Evolutionary conservation across 2,888 invertebrate genomes (phyloP), one percentile per base, ranked within the genome.

Genomic region (Leptopilina drosophilae): DNA sequence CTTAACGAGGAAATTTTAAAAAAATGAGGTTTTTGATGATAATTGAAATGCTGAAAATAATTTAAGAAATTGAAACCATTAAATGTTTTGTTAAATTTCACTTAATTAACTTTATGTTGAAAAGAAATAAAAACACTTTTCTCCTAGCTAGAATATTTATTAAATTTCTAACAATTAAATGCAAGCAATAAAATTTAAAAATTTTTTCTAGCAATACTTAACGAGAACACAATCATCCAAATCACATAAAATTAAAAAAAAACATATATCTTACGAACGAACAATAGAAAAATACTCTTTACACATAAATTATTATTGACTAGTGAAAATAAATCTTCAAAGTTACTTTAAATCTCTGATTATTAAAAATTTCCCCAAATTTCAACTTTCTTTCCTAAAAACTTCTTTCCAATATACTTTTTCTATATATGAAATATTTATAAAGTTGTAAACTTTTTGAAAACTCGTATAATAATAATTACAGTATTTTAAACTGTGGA

Each of bases 211-310:
- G 9, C 8, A 62, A 59, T 59, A 59, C 6, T 59, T 11, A 53
- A 26, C 46, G 33, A 15, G 42, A 49, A 26, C 49, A 4, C 49
- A 69, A 49, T 53, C 26, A 69, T 49, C 33, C 14, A 49, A 69
- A 53, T 69, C 53, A 69, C 26, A 69, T 7, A 4, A 33, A 33
- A 33, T 33, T 33, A 12, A 46, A 26, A 73, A 73, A 14, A 33
- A 8, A 49, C 1, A 20, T 20, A 20, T 20, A 20, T 12, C 12
- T 53, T 26, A 56, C n/a, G n/a, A 53, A 53, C 49, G 53, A 53
- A 15, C 26, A 69, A 33, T 56, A 40, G 15, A 53, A 73, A 73
- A 73, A 73, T 15, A 73, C 56, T 73, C n/a, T 73, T 62, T 62
- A 62, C 4, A 62, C 9, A 62, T 9, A 49, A 67, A 49, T 67